Base-by-base conservation (phyloP, 2,888 invertebrate species). In the Heliconius erato region DNA sequence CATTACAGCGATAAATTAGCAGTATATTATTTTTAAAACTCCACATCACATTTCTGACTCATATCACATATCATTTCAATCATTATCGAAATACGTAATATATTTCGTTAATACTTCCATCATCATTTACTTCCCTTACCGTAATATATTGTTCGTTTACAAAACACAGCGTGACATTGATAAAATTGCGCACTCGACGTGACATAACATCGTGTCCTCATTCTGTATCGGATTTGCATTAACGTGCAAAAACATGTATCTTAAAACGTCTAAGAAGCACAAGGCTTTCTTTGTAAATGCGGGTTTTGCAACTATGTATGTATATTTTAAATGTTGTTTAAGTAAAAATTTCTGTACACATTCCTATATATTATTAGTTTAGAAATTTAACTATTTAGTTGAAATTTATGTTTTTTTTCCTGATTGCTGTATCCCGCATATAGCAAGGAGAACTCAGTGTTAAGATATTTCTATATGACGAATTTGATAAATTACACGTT, bases 131-230 rank as follows among this genome's bases (percentile, higher is more conserved):
- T 67, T 44, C 44, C 77, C 44, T 67, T n/a, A 35, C 19, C 6
- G 76, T 77, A 82, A 77, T 80, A 44, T 63, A 68, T 74, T 68
- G 68, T 68, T 72, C 49, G 16, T 80, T 83, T 81, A 82, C 81
- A 82, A 74, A 81, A 82, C 44, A n/a, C 59, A 82, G 69, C 63
- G 76, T 81, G 85, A 77, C 84, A 86, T 82, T 84, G 84, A 76
- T 79, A 77, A 74, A 74, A 79, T 79, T 85, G 82, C 83, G 84
- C 76, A 69, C 82, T 81, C 78, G 71, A 16, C 79, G 74, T 86
- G 85, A 85, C 84, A 85, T 86, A 85, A 84, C 81, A 79, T 76
- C 80, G 35, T 65, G 81, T 84, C 82, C 80, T 81, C 79, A 74
- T 77, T 84, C 80, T 23, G 79, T 79, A 81, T 83, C 65, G 83